Conservation (phyloP, 1,140 invertebrate species). For the Oryctes rhinoceros region DNA sequence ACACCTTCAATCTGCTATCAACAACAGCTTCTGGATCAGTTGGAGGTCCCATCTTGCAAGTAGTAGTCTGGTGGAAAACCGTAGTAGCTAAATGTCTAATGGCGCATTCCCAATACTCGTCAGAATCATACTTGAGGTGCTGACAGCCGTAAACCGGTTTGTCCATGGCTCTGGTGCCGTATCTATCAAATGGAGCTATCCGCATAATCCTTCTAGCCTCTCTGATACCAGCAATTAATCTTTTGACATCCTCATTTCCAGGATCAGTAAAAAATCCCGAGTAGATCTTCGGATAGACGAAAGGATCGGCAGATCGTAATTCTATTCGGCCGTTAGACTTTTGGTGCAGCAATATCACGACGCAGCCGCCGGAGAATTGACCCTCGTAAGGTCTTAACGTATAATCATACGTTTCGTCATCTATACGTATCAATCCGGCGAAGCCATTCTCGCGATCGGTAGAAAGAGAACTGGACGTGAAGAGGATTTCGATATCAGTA, state of each 20-base stretch:
- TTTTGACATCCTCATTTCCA: conserved; percentile 58
- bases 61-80: conserved; percentile 65
- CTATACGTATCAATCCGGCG: neutral
- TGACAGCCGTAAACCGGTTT: conserved; percentile 61
- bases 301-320: conserved; percentile 67
- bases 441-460: neutral
- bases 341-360: conserved; percentile 77
- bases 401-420: neutral
- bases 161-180: conserved; percentile 57
- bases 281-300: conserved; percentile 69
- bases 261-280: conserved; percentile 69
- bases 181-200: conserved; percentile 54
- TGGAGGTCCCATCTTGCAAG: conserved; percentile 68
- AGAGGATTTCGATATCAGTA: neutral
- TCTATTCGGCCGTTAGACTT: conserved; percentile 68
- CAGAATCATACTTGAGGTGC: conserved; percentile 56
- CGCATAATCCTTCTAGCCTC: conserved; percentile 47
- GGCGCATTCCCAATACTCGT: conserved; percentile 65
- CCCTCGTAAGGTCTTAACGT: neutral
- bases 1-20: conserved; percentile 64
- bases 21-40: conserved; percentile 66
- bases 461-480: neutral
- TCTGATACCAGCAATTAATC: conserved; percentile 54
- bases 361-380: conserved; percentile 28
- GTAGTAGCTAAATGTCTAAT: conserved; percentile 54